Base-by-base conservation (phyloP, 2,888 invertebrate genomes). In the Polydesmus complanatus region DNA sequence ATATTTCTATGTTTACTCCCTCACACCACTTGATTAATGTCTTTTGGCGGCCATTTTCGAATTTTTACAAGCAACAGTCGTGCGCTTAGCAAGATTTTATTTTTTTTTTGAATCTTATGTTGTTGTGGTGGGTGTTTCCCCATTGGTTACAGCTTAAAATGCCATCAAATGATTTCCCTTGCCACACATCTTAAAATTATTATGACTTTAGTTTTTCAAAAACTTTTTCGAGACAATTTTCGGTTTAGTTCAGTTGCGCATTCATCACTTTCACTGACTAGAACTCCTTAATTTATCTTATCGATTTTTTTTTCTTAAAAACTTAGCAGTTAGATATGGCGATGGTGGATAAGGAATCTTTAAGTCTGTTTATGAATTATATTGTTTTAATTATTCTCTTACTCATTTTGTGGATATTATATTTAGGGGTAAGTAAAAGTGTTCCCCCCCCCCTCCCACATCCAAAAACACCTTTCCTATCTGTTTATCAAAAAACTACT, bases 321-420 rank as follows among this genome's bases (percentile, higher is more conserved):
- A 11, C 21, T 54, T 54, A 8, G n/a, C 19, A 14, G 48, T 14
- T 47, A 14, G 48, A 47, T 14, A 60, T 60, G 60, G 60, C 54
- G 21, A 1, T 54, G 47, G 49, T 54, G 27, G 60, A 60, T 47
- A 27, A 54, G n/a, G 60, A 60, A 47, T 27, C 54, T 21, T 27
- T 54, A 23, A 60, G 60, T 27, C 27, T 60, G 54, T 60, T 60
- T 60, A 56, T 67, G 60, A 68, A 68, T 60, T 68, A 68, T 56
- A 23, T 68, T n/a, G 66, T 68, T 56, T 58, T 68, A 22, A 60
- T 67, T 19, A 62, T 68, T 8, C 63, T 68, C 18, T 61, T 68
- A 37, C 63, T 62, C 37, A 67, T 68, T 56, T 62, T 68, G 22
- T 68, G 66, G 66, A 62, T 68, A 19, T 60, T 68, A 49, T 68